Percentiles rank a stretch among this genome's conserved stretches.
phyloP scores from a whole-genome alignment of 2,888 invertebrate genomes.

The Sylvicola fuscatus region DNA sequence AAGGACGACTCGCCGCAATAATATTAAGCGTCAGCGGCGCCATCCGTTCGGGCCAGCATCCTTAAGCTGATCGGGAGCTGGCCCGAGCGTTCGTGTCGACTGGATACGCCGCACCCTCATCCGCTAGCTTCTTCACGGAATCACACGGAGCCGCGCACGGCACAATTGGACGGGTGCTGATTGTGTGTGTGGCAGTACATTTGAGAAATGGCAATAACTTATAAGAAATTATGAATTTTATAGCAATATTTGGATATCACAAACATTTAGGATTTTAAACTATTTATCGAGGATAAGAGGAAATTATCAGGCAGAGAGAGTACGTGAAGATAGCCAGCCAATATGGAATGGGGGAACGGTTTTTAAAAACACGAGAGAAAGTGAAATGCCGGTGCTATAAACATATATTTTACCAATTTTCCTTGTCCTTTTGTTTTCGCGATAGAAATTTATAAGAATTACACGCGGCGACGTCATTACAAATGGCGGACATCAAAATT shows the following conservation, averaged over 20 bases:
- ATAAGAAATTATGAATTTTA: neutral
- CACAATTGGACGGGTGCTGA: no score
- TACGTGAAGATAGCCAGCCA: neutral
- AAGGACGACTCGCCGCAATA: slow-evolving; percentile 65
- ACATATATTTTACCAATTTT: slow-evolving; percentile 3
- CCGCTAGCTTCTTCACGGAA: no score
- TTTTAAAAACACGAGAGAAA: neutral
- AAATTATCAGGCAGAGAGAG: no score
- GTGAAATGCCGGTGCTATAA: slow-evolving; percentile 4
- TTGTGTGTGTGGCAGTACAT: neutral
- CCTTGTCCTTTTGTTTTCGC: slow-evolving; percentile 1
- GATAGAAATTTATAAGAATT: neutral
- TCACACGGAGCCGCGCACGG: no score
- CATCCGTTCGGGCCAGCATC: no score
- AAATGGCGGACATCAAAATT: no score
- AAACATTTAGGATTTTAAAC: neutral
- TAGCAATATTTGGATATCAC: slow-evolving; percentile 2
- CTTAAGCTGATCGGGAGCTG: no score
- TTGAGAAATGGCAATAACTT: slow-evolving; percentile 3
- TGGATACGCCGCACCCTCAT: no score
- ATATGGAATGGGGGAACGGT: neutral
- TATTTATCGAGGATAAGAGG: no score
- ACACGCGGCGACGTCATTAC: no score
- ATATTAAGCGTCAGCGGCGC: slow-evolving; percentile 14
- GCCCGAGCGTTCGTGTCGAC: no score